Base-by-base conservation (phyloP, 53 echinoderm and acorn worm genomes). In the Astropecten irregularis region DNA sequence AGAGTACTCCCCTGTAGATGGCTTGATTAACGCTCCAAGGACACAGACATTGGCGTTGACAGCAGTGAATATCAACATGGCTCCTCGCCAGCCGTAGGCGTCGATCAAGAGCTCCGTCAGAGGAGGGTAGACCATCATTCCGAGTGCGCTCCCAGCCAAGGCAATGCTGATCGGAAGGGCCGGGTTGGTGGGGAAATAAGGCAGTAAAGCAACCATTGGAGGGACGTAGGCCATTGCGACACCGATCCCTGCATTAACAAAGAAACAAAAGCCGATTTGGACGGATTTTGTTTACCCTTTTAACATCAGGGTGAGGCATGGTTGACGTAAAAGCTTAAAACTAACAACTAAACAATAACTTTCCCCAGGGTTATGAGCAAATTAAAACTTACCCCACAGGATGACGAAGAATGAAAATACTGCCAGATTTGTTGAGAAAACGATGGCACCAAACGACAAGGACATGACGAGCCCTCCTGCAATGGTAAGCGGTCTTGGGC, bases 21-120 rank as follows among this genome's bases (percentile, higher is more conserved):
- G 90, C 30, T 84, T 70, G 37, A 90, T 37, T 35, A 93, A 74
- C 9, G 84, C 81, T 28, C 93, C 93, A 18, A 90, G 87, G 11
- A 73, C 84, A 46, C 87, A 71, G n/a, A 82, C 47, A 31, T 88
- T 71, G 38, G 51, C 60, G 82, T 64, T 71, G 36, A 82, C 39
- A 50, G 88, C 88, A 3, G 71, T 64, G 21, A 82, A 19, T 23
- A 88, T 19, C 40, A 88, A 49, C 49, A 88, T 71, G n/a, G 82
- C 82, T 25, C 88, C 82, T 10, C 71, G 70, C 88, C 88, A 88
- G 9, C 88, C 88, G 65, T 69, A 82, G n/a, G 40, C 0, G 3
- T 63, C 52, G 0, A 51, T 30, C 6, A 88, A 29, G 46, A 30
- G 49, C 22, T 88, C 88, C 0, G 73, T 53, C 33, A 88, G n/a